phyloP scores from a whole-genome alignment of 2,888 invertebrate species.

The Saturnia pavonia region DNA sequence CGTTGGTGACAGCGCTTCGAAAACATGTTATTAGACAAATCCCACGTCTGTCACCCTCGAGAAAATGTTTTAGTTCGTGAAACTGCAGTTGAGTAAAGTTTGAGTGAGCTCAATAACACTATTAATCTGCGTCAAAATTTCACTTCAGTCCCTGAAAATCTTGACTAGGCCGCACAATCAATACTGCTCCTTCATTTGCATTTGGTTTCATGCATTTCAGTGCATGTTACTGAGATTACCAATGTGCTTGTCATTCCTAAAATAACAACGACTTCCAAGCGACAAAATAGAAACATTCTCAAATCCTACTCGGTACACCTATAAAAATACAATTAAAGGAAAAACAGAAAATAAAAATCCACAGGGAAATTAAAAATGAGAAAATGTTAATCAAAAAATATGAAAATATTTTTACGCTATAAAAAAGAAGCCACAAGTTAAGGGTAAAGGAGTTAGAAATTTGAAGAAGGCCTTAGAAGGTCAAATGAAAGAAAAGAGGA shows the following conservation, averaged over 20 bases:
- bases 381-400: slow-evolving; percentile 9
- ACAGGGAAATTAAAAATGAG: no score
- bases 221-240: neutral
- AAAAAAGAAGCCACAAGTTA: neutral
- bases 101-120: no score
- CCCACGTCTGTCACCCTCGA: neutral
- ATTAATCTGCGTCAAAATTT: neutral
- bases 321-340: slow-evolving; percentile 19
- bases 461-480: neutral
- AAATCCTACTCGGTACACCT: slow-evolving; percentile 18
- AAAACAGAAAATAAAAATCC: slow-evolving; percentile 20
- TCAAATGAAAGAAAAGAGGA: slow-evolving; percentile 14
- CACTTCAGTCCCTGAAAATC: neutral
- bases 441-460: neutral
- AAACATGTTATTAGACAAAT: neutral
- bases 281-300: slow-evolving; percentile 18
- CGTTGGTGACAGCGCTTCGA: no score
- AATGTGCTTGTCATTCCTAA: neutral
- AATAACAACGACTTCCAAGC: slow-evolving; percentile 6
- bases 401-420: neutral
- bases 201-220: no score
- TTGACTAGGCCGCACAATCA: neutral
- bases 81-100: no score
- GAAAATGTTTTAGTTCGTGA: neutral
- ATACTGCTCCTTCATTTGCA: neutral